phyloP scores from a whole-genome alignment of 1,140 invertebrate species.

The Pantala flavescens region DNA sequence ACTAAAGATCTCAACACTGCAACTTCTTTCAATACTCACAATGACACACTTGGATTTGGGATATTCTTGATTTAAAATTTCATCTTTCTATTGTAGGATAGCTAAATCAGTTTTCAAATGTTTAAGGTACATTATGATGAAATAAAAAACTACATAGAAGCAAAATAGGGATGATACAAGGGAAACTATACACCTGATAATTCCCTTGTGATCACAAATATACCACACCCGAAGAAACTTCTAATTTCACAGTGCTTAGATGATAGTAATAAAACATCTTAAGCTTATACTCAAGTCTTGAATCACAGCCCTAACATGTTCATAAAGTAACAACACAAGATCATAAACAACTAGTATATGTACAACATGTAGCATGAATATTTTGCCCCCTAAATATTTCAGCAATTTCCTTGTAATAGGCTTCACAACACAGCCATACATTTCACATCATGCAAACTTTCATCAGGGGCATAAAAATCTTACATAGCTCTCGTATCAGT shows the following conservation, averaged over 20 bases:
- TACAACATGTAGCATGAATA: not conserved
- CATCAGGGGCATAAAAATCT: not conserved
- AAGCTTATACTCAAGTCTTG: slow-evolving; percentile 6
- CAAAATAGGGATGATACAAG: not conserved
- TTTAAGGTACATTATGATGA: not conserved
- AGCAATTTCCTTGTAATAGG: not conserved
- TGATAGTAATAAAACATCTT: not conserved
- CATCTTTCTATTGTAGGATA: too few species aligned
- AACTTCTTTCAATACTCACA: too few species aligned
- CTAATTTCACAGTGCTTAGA: not conserved
- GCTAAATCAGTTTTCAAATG: too few species aligned
- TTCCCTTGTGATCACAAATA: not conserved
- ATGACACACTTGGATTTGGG: too few species aligned
- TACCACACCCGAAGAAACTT: not conserved
- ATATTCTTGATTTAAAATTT: too few species aligned
- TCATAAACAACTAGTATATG: not conserved
- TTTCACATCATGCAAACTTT: not conserved
- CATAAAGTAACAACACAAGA: not conserved
- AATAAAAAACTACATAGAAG: not conserved
- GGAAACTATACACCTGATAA: not conserved
- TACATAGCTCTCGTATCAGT: not conserved
- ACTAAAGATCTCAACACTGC: too few species aligned
- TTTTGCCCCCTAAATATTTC: not conserved
- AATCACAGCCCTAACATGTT: slow-evolving; percentile 2
- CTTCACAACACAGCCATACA: not conserved